These are phyloP conservation scores for Megalops cyprinoides DNA, from an alignment of 2,797 vertebrate genomes.

Conservation along the genomic window DNA sequence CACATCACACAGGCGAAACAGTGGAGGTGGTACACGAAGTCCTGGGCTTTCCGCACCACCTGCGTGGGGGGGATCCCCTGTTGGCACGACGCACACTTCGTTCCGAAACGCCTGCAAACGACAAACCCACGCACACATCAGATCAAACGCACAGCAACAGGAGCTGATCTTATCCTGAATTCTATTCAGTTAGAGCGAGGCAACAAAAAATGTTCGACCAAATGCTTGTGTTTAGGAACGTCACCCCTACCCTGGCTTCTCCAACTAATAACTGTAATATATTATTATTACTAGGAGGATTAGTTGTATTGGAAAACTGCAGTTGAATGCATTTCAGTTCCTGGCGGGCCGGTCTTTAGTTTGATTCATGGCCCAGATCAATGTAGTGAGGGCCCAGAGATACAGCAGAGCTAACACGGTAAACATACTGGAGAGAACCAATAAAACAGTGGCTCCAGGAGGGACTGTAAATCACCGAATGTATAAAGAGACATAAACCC, in stretches of 20 bases:
- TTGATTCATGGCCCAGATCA: slow-evolving; percentile 69
- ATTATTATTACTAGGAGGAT: slow-evolving; percentile 21
- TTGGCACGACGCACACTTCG: slow-evolving; percentile 97
- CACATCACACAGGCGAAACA: slow-evolving; percentile 98
- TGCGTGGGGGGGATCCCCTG: slow-evolving; percentile 97
- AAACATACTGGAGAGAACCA: slow-evolving; percentile 67
- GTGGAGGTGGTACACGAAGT: slow-evolving; percentile 97
- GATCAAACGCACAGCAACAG: background rate
- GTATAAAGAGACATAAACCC: slow-evolving; percentile 62
- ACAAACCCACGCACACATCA: slow-evolving; percentile 13
- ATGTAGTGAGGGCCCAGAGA: slow-evolving; percentile 53
- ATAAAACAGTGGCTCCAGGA: slow-evolving; percentile 72
- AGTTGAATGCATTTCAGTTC: slow-evolving; percentile 63
- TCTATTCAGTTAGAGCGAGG: background rate
- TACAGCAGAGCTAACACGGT: slow-evolving; percentile 49
- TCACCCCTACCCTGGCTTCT: background rate
- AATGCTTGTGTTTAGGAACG: background rate
- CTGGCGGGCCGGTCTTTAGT: slow-evolving; percentile 55
- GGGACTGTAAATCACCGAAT: slow-evolving; percentile 70
- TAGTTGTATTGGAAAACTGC: slow-evolving; percentile 59
- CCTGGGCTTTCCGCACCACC: slow-evolving; percentile 97
- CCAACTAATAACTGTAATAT: background rate
- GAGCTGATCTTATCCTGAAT: background rate
- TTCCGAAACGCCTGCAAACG: slow-evolving; percentile 88
- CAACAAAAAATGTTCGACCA: background rate